Base-by-base conservation (phyloP, 2,113 vertebrate genomes). In the Scytalopus superciliaris region DNA sequence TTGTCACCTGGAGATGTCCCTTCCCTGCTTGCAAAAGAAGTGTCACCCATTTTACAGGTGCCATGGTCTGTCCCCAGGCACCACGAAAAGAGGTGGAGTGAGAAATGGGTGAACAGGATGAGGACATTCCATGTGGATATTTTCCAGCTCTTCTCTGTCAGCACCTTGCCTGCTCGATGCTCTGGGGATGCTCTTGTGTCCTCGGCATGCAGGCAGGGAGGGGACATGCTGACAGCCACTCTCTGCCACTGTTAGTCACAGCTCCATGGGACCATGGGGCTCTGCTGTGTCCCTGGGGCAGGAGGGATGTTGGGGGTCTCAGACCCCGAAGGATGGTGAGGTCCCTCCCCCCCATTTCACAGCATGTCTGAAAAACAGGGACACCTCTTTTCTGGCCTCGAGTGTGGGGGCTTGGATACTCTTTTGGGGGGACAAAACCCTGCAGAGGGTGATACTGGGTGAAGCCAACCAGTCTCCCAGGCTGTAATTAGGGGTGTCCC, bases 131-230 rank as follows among this genome's bases (percentile, higher is more conserved):
- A 16, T 0, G 1, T 0, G 4, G 40, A 0, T 55, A 12, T 35
- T 75, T 75, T 40, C 33, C 68, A 86, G 19, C 31, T 59, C 13
- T 83, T 24, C 19, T 21, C 12, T 63, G 5, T 18, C 10, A 14
- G 39, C 47, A 52, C 35, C 39, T 45, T 59, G 22, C 33, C n/a
- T 35, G 7, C 39, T 62, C 1, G 1, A 44, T 56, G 66, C n/a
- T 56, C 35, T 24, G 0, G 40, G 62, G 59, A n/a, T 40, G 50
- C 12, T 67, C 23, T n/a, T 2, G 2, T 66, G 40, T 57, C 40
- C 21, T 11, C 0, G 1, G 66, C 52, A 25, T 67, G n/a, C 0
- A 0, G 62, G 23, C 35, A 55, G 60, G 47, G 56, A 67, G 24
- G 33, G 19, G 25, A 56, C 39, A 19, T 0, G 3, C 23, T 1